Evolutionary conservation across 2,113 vertebrate genomes (phyloP).

Genomic region (Fregetta grallaria): DNA sequence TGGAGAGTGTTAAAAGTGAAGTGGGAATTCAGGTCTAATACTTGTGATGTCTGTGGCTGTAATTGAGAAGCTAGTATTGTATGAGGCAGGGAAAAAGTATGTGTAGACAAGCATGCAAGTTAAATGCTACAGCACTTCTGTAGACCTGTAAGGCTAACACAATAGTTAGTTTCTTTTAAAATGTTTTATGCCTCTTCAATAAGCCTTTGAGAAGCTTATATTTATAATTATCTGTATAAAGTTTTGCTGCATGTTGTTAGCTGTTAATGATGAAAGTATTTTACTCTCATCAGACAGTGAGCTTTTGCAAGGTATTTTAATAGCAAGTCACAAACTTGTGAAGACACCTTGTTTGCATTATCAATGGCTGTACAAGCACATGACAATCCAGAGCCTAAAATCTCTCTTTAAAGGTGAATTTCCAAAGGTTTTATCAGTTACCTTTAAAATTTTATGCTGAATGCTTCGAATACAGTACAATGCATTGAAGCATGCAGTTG

Average conservation of each 20-base stretch:
- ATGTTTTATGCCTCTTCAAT: not conserved
- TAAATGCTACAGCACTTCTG: not conserved
- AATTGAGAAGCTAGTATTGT: not conserved
- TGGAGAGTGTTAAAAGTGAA: not conserved
- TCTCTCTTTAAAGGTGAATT: not conserved
- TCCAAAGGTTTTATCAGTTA: not conserved
- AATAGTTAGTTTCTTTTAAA: not conserved
- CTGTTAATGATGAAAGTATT: not conserved
- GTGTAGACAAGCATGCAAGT: not conserved
- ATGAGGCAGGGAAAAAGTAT: not conserved
- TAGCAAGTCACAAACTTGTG: not conserved
- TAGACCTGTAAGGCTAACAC: not conserved
- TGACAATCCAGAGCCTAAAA: not conserved
- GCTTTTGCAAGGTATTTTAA: not conserved
- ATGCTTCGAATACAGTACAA: not conserved
- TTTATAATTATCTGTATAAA: not conserved
- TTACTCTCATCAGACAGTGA: not conserved
- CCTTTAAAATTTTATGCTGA: not conserved
- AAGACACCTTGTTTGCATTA: not conserved
- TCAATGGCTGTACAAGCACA: not conserved
- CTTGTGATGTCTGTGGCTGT: constrained; percentile 21
- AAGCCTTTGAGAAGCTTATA: not conserved
- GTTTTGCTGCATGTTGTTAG: not conserved
- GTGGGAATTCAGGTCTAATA: constrained; percentile 1
- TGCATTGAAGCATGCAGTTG: not conserved